Percentiles rank a stretch among this genome's conserved stretches.
phyloP scores from a whole-genome alignment of 2,888 invertebrate species.

The Coenonympha glycerion region DNA sequence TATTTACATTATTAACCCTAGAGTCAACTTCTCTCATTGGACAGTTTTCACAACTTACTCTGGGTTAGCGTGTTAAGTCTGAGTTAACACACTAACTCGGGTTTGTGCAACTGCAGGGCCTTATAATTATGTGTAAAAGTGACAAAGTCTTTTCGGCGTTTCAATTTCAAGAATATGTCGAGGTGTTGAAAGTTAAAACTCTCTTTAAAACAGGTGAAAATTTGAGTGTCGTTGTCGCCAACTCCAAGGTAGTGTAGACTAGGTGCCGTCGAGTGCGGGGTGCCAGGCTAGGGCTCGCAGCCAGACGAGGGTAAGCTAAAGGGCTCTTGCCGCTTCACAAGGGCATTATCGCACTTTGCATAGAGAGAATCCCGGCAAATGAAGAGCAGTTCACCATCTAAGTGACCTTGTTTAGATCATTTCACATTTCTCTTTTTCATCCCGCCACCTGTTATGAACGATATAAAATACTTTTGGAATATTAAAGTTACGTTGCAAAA shows the following conservation, averaged over 20 bases:
- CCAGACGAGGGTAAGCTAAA: conserved; percentile 33
- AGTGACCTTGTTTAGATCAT: conserved; percentile 20
- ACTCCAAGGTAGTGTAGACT: conserved; percentile 23
- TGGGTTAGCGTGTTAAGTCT: too few relatives aligned
- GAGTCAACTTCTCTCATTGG: too few relatives aligned
- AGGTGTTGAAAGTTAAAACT: conserved; percentile 4
- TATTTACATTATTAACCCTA: too few relatives aligned
- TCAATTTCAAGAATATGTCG: background rate
- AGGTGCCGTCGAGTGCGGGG: conserved; percentile 28
- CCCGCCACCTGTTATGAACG: background rate
- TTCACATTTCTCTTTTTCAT: background rate
- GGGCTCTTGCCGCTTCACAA: conserved; percentile 36
- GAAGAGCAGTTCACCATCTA: conserved; percentile 30
- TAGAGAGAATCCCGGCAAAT: conserved; percentile 30
- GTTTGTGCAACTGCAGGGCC: too few relatives aligned
- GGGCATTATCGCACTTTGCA: conserved; percentile 42
- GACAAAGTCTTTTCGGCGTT: background rate
- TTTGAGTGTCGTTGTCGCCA: conserved; percentile 22
- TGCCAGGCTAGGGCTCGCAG: conserved; percentile 29
- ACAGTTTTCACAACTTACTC: too few relatives aligned
- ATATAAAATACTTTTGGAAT: background rate
- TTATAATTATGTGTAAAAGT: background rate
- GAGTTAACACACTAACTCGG: too few relatives aligned
- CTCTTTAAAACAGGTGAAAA: conserved; percentile 15
- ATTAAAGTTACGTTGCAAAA: background rate